These are phyloP conservation scores for Cryptophagus acutangulus DNA, from an alignment of 2,888 invertebrate genomes.

Conservation along the genomic window DNA sequence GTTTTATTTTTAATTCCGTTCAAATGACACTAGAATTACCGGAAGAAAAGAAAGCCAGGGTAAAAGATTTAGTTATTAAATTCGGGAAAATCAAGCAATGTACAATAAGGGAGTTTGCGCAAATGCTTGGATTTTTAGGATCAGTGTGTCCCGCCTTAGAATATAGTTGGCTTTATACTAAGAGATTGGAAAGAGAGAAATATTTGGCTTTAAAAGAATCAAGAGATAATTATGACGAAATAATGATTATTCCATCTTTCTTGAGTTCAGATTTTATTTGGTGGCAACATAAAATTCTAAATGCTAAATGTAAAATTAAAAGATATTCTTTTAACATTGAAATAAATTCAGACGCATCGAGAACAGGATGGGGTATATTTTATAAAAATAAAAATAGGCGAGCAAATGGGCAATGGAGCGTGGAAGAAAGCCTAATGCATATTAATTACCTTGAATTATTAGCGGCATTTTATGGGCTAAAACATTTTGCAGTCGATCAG, in stretches of 20 bases:
- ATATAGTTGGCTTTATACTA: constrained; percentile 19
- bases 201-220: constrained; percentile 15
- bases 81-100: constrained; percentile 8
- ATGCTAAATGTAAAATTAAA: background rate
- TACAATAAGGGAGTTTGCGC: constrained; percentile 18
- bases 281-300: constrained; percentile 5
- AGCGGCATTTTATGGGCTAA: constrained; percentile 14
- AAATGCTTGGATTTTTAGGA: constrained; percentile 17
- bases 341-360: constrained; percentile 24
- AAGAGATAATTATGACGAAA: constrained; percentile 13
- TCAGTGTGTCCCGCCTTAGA: constrained; percentile 23
- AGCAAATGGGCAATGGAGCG: constrained; percentile 19
- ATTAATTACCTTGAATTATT: constrained; percentile 18
- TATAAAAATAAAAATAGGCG: constrained; percentile 13
- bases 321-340: constrained; percentile 14
- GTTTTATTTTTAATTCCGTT: constrained; percentile 18
- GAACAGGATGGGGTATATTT: constrained; percentile 21
- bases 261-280: constrained; percentile 9
- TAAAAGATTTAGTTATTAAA: constrained; percentile 6
- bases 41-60: constrained; percentile 9
- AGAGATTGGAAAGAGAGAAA: constrained; percentile 14
- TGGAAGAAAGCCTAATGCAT: constrained; percentile 13
- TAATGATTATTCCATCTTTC: constrained; percentile 4
- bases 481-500: constrained; percentile 13
- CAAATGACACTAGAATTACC: constrained; percentile 15